Conservation (phyloP, 2,797 vertebrate genomes). For the Girardinus metallicus region DNA sequence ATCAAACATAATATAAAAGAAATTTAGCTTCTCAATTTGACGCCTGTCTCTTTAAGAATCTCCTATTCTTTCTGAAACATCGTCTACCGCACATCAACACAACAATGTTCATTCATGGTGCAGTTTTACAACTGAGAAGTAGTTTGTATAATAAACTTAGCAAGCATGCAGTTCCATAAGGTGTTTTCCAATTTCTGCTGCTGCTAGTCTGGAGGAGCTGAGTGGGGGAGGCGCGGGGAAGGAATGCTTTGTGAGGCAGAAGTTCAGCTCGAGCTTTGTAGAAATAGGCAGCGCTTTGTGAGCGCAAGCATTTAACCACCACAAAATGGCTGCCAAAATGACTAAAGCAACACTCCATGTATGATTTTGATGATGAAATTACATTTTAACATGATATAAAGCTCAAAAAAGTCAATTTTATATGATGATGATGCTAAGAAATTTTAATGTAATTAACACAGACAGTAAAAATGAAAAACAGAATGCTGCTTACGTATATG, state of each 20-base stretch:
- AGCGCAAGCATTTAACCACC: background rate
- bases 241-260: background rate
- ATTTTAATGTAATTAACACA: background rate
- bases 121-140: background rate
- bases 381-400: background rate
- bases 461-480: conserved; percentile 2
- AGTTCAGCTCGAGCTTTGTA: background rate
- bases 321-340: background rate
- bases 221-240: background rate
- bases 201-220: background rate
- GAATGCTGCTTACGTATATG: conserved; percentile 92
- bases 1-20: background rate
- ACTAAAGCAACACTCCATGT: background rate
- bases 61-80: background rate
- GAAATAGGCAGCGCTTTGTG: background rate
- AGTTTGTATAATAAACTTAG: background rate
- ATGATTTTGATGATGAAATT: background rate
- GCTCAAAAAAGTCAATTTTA: background rate
- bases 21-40: background rate
- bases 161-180: background rate
- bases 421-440: background rate
- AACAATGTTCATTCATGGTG: background rate
- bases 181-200: background rate
- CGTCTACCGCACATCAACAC: background rate
- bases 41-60: background rate